Conservation (phyloP, 2,888 invertebrate genomes). For the Coleophora deauratella region DNA sequence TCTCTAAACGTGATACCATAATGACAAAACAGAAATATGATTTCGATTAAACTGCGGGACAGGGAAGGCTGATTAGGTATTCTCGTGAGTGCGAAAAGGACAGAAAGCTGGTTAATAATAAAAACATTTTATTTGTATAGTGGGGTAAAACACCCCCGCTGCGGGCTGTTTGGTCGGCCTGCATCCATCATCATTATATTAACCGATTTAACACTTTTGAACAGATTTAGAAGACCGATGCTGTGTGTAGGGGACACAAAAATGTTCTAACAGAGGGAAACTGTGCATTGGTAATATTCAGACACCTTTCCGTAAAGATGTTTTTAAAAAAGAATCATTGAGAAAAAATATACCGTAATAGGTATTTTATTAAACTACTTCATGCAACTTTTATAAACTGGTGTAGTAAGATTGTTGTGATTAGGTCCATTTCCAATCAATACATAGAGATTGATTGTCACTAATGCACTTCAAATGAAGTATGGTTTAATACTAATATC, state of each 20-base stretch:
- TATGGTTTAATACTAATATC: slow-evolving; percentile 28
- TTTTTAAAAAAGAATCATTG: neutral
- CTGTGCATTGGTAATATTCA: slow-evolving; percentile 24
- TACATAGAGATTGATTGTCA: slow-evolving; percentile 19
- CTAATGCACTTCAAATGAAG: slow-evolving; percentile 24
- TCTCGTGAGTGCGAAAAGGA: slow-evolving; percentile 46
- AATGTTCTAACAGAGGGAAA: slow-evolving; percentile 22
- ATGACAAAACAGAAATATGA: slow-evolving; percentile 75
- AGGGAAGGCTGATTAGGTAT: slow-evolving; percentile 38
- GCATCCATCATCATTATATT: slow-evolving; percentile 74
- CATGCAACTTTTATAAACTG: no score
- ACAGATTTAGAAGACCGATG: slow-evolving; percentile 61
- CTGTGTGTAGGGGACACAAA: slow-evolving; percentile 23
- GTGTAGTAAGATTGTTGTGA: no score
- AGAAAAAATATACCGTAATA: no score
- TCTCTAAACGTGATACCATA: slow-evolving; percentile 69
- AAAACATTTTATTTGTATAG: slow-evolving; percentile 73
- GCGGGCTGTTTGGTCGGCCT: slow-evolving; percentile 66
- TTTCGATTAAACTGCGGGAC: slow-evolving; percentile 68
- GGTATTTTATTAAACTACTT: no score
- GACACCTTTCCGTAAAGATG: no score
- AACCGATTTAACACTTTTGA: slow-evolving; percentile 75
- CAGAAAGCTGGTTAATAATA: slow-evolving; percentile 63
- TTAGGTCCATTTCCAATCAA: no score
- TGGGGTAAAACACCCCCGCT: slow-evolving; percentile 73